Evolutionary conservation across 2,888 invertebrate genomes (phyloP).

Genomic region (Stenolophus ochropezus): DNA sequence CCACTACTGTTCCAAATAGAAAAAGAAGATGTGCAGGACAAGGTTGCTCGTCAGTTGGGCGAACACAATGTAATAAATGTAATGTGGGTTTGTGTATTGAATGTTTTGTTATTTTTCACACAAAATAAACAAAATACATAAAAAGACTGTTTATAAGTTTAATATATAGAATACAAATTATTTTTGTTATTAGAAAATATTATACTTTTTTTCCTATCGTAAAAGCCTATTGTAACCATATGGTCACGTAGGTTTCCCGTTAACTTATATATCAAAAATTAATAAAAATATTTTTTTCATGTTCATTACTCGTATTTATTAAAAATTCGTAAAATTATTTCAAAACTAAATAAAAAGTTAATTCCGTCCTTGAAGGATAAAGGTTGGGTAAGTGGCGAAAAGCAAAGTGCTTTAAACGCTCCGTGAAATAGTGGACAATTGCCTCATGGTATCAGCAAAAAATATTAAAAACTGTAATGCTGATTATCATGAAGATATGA

Average conservation of each 20-base stretch:
- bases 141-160: neutral
- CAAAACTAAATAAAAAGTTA: neutral
- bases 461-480: no score
- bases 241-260: neutral
- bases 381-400: no score
- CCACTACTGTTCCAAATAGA: constrained; percentile 59
- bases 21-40: constrained; percentile 63
- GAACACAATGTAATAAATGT: constrained; percentile 6
- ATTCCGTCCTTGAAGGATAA: no score
- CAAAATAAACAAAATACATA: neutral
- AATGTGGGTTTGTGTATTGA: constrained; percentile 2
- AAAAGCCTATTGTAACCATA: constrained; percentile 15
- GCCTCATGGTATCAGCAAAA: no score
- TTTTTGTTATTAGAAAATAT: constrained; percentile 3
- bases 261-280: neutral
- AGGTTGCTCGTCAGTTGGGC: constrained; percentile 53
- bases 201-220: neutral
- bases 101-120: constrained; percentile 12
- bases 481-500: no score
- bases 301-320: neutral
- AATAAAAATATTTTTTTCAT: constrained; percentile 1
- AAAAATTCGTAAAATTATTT: neutral
- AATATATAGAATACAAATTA: neutral
- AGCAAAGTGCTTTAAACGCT: no score
- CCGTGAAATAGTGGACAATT: no score